phyloP scores from a whole-genome alignment of 2,797 vertebrate species.

The Neoniphon sammara region DNA sequence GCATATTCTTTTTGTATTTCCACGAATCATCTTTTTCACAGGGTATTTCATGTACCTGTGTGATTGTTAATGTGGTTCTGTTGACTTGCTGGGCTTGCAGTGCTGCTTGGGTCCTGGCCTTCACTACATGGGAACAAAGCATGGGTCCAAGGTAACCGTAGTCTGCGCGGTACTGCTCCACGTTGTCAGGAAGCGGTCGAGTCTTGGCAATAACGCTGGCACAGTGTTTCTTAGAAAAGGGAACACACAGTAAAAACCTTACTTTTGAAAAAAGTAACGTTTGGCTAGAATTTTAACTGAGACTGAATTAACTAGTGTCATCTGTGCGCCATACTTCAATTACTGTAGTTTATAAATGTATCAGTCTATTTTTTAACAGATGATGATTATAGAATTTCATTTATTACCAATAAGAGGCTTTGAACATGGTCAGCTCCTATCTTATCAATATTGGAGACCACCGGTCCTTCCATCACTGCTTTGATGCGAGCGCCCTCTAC shows the following conservation, averaged over 20 bases:
- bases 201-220: conserved; percentile 86
- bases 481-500: conserved; percentile 91
- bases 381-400: background rate
- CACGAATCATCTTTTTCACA: background rate
- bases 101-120: conserved; percentile 91
- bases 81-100: conserved; percentile 94
- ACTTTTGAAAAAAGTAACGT: background rate
- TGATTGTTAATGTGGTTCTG: conserved; percentile 94
- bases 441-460: conserved; percentile 93
- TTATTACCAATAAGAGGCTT: conserved; percentile 89
- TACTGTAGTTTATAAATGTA: background rate
- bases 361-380: background rate
- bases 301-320: background rate
- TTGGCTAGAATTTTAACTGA: background rate
- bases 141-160: conserved; percentile 91
- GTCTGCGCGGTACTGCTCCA: conserved; percentile 89
- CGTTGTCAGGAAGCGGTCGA: conserved; percentile 84
- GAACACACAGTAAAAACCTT: background rate
- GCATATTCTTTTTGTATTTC: background rate
- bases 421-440: conserved; percentile 96
- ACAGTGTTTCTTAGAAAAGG: conserved; percentile 82
- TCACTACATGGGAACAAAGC: conserved; percentile 91
- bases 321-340: background rate
- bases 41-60: conserved; percentile 82
- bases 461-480: conserved; percentile 87